Percentiles rank a stretch among this genome's conserved stretches.
phyloP scores from a whole-genome alignment of 2,888 invertebrate genomes.

The Carpatolechia fugitivella region DNA sequence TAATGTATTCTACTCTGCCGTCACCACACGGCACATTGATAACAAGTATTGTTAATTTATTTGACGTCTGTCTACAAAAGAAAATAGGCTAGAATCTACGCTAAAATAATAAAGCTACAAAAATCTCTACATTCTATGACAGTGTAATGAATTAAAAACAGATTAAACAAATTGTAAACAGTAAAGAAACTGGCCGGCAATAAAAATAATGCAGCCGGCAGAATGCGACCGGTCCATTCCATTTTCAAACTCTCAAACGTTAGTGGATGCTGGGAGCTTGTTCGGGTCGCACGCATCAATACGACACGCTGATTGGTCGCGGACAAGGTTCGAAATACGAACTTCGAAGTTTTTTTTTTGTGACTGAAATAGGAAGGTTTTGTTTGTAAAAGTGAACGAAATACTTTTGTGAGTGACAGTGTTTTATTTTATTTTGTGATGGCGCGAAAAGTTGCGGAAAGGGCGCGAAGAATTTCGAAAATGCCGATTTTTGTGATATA shows the following conservation, averaged over 20 bases:
- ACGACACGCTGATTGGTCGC: constrained; percentile 10
- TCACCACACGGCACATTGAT: too few relatives aligned
- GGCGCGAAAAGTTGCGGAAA: background rate
- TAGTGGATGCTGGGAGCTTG: constrained; percentile 50
- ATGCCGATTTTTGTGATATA: background rate
- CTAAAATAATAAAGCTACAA: too few relatives aligned
- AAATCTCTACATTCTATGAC: background rate
- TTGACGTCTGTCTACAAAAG: too few relatives aligned
- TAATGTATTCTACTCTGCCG: too few relatives aligned
- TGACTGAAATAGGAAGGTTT: background rate
- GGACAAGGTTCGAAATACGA: constrained; percentile 9
- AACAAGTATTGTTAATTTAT: too few relatives aligned
- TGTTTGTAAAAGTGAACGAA: background rate
- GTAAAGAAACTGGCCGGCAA: constrained; percentile 17
- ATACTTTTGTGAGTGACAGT: constrained; percentile 6
- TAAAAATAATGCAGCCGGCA: constrained; percentile 18
- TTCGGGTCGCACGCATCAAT: constrained; percentile 34
- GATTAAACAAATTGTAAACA: constrained; percentile 10
- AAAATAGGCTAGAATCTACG: too few relatives aligned
- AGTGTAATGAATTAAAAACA: constrained; percentile 11
- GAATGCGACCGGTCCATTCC: constrained; percentile 31
- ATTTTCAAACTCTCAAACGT: constrained; percentile 26
- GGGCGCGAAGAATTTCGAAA: background rate
- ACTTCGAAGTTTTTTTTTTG: background rate
- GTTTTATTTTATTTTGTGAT: constrained; percentile 4